These are phyloP conservation scores for Hippocampus mohnikei DNA, from an alignment of 2,113 vertebrate genomes.

Conservation along the genomic window DNA sequence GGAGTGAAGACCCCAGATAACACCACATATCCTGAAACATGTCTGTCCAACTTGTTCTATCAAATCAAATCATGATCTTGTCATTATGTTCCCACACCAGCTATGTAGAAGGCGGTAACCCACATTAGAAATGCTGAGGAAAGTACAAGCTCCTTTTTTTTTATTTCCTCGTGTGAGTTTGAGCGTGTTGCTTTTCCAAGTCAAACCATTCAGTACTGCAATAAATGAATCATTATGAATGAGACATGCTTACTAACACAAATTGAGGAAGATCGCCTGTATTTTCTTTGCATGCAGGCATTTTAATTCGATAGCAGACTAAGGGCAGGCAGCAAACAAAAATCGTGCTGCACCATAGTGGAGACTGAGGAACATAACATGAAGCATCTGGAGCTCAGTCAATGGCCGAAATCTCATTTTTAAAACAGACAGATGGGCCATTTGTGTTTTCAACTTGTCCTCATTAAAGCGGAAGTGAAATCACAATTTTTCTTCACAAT, in stretches of 20 bases:
- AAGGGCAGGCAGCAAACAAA: neutral
- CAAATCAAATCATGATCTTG: constrained; percentile 30
- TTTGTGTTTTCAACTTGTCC: neutral
- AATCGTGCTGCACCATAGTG: neutral
- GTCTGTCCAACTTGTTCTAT: constrained; percentile 45
- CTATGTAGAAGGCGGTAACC: too few relatives aligned
- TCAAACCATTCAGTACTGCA: neutral
- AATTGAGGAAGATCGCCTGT: neutral
- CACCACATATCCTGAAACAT: constrained; percentile 36
- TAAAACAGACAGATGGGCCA: neutral
- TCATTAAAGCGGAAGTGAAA: neutral
- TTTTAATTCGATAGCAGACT: too few relatives aligned
- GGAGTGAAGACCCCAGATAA: neutral
- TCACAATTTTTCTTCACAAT: too few relatives aligned
- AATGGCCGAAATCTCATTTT: neutral
- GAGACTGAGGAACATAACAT: neutral
- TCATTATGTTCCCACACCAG: neutral
- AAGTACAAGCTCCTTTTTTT: neutral
- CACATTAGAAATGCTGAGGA: too few relatives aligned
- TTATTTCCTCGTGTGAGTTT: neutral
- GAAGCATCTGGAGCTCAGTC: neutral
- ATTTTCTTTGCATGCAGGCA: neutral
- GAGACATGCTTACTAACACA: neutral
- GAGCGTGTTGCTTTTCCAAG: neutral
- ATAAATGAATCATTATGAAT: neutral